Base-by-base conservation (phyloP, 2,888 invertebrate genomes). In the Aproaerema taeniolella region DNA sequence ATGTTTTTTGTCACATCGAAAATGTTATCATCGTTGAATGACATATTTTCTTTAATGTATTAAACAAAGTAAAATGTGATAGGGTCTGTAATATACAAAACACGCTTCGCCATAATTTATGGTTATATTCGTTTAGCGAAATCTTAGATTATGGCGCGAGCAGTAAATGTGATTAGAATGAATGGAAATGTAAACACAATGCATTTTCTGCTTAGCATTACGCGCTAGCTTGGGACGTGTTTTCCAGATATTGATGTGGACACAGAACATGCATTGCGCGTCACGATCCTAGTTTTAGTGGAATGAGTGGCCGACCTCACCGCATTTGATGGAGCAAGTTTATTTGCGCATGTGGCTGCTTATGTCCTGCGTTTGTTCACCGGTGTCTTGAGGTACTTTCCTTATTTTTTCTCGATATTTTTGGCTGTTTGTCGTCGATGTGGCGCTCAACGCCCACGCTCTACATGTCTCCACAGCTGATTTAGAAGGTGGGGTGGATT, bases 221-320 rank as follows among this genome's bases (percentile, higher is more conserved):
- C 50, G 44, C 51, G 57, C 50, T 57, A 46, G 56, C 53, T 49
- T 49, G 55, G n/a, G 53, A 59, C 58, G 53, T 52, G 52, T 64
- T 61, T 70, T 73, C 53, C 63, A 67, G 68, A 61, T 74, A 58
- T 68, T 58, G 61, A 61, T 49, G 52, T 49, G 45, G 53, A 53
- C 68, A 78, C 76, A 76, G 81, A 79, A 76, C 60, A 73, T 81
- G 79, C 76, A 77, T 81, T 78, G 73, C 69, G 71, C 68, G 72
- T 69, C 74, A 79, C 72, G 61, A 67, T 63, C 59, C 60, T 79
- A 82, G 81, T 77, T 70, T 77, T 85, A 85, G 86, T 82, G 81
- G 82, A 83, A 85, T 86, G 83, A 81, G 83, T 81, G 85, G 72
- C 85, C 82, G 83, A 82, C 81, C 54, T 81, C 85, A 85, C 86